A percentile compares a stretch with the other conserved stretches of the same genome.
Evolutionary conservation across 2,888 invertebrate genomes (phyloP).

Genomic region (Unio delphinus): DNA sequence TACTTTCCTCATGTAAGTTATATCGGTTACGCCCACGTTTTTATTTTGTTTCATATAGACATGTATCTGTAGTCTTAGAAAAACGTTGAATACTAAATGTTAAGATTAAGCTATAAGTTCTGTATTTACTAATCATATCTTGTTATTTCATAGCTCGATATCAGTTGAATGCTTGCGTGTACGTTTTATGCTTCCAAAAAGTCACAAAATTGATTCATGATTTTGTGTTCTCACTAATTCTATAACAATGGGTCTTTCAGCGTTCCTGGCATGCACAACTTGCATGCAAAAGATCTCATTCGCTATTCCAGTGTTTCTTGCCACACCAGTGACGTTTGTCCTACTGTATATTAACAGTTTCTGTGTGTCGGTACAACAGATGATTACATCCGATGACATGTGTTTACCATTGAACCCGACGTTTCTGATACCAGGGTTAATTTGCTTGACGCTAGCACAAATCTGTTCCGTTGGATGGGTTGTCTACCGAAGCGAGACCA

Average conservation of each 20-base stretch:
- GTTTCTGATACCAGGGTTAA: conserved; percentile 15
- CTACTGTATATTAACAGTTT: conserved; percentile 20
- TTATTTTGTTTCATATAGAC: no score
- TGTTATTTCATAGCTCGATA: no score
- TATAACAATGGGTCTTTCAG: not conserved
- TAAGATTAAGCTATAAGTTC: no score
- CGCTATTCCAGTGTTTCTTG: conserved; percentile 48
- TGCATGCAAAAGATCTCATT: conserved; percentile 58
- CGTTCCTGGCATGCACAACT: conserved; percentile 50
- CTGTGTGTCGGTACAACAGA: conserved; percentile 13
- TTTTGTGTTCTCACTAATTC: no score
- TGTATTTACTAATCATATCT: no score
- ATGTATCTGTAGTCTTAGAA: no score
- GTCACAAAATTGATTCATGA: no score
- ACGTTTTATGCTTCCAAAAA: not conserved
- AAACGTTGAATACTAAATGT: no score
- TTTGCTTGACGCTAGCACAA: conserved; percentile 42
- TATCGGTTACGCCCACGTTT: no score
- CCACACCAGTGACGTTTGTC: conserved; percentile 44
- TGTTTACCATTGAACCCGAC: not conserved
- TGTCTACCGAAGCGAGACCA: conserved; percentile 37
- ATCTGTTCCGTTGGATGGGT: conserved; percentile 39
- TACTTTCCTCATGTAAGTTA: no score
- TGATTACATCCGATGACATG: not conserved
- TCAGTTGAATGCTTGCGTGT: no score